Evolutionary conservation across 2,888 invertebrate species (phyloP), one percentile per base, ranked within the genome.

Genomic region (Aleiodes alternator): DNA sequence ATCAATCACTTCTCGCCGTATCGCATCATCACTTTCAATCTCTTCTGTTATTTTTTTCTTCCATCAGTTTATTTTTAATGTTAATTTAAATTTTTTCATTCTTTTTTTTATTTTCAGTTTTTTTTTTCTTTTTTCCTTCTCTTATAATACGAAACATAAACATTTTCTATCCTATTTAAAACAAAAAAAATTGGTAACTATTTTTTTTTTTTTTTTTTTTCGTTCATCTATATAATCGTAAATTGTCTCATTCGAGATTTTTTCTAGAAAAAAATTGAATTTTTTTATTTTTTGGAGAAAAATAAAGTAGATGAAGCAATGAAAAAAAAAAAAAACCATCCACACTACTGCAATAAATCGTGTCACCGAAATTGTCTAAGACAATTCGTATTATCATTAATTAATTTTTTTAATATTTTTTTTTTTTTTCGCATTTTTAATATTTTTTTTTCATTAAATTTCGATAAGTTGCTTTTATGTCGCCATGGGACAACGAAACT

Each of bases 401-500:
- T 43, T 34, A 34, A 34, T 43, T 43, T 9, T 43, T 43, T 43
- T 43, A n/a, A n/a, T 9, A 11, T 6, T 43, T 43, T 9, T 43
- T 43, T 43, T 43, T 43, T 43, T 31, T 31, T 31, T 31, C 3
- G 34, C 2, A 34, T 34, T 34, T 34, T 34, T 6, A 61, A 64
- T 48, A 64, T 64, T 43, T 16, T 64, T 64, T 16, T 56, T 16
- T 43, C 48, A 12, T 48, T 64, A 38, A 64, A 64, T 43, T 64
- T 64, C 64, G 48, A 64, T 64, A 64, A 64, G 64, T 64, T 64
- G 43, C 48, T 64, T 64, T 64, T 61, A 84, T 85, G 83, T 64
- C 64, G 48, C 82, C 78, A 84, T 86, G 86, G 86, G 85, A 82
- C 85, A 80, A 84, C 87, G 84, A 84, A 77, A 80, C 83, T 82